Base-by-base conservation (phyloP, 2,797 vertebrate species). In the Chromobotia macracanthus region DNA sequence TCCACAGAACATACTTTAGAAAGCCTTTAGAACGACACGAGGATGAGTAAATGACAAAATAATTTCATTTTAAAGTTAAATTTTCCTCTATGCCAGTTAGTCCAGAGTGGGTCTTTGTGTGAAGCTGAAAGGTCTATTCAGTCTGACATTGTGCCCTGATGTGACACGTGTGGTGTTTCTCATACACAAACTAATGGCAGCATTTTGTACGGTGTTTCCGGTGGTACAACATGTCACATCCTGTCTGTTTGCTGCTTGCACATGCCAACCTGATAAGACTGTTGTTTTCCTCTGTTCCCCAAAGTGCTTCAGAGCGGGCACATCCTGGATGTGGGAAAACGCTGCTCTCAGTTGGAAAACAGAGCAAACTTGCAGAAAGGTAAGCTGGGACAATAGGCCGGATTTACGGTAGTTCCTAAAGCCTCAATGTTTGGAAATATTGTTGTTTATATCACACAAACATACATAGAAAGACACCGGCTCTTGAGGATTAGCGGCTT, bases 231-330 rank as follows among this genome's bases (percentile, higher is more conserved):
- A 21, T 77, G 82, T 66, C 68, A 80, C 72, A 84, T 82, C 77
- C 66, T 58, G 25, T 38, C 66, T 69, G 75, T 80, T 82, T 82
- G 79, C 74, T 53, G 48, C 68, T 64, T 66, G 61, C 31, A 79
- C 60, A 72, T 79, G 75, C 77, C 84, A 82, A 63, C 61, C 63
- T 72, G 80, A 85, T 82, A 85, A 83, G 41, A 80, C n/a, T n/a
- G n/a, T n/a, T n/a, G n/a, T n/a, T n/a, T 69, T 85, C 74, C 67
- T 75, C 78, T 78, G 69, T 23, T 66, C 61, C 53, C 38, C 21
- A 72, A 77, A 83, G 80, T n/a, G 61, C 63, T 77, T 80, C 18
- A 23, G 23, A 77, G 35, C n/a, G 44, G 73, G 77, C 63, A 83
- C 80, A 80, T 84, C 81, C 58, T 80, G 79, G 73, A 80, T 66